Evolutionary conservation across 1,140 invertebrate species (phyloP), one percentile per base, ranked within the genome.

Genomic region (Trissolcus basalis): DNA sequence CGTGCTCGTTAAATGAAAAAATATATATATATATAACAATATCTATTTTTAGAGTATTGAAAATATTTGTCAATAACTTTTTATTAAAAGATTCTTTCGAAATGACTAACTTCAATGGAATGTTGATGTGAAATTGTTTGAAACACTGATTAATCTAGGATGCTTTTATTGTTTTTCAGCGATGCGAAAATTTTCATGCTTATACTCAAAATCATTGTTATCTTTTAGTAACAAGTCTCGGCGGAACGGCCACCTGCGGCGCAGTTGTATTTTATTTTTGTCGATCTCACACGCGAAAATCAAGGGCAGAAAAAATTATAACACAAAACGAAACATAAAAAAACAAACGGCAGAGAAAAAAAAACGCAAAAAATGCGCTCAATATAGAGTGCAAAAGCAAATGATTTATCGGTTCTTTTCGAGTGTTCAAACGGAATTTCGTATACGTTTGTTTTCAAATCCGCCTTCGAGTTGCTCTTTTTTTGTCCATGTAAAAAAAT

Each of bases 321-420:
- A 15, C 59, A 58, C 48, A 75, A 69, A 75, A 58, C 47, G 41
- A 54, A 58, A 14, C 64, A 54, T 44, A 50, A 68, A 27, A 50
- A 58, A 50, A 36, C 33, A 68, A 64, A 65, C 4, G 10, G n/a
- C 9, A 19, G 10, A 33, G 33, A 44, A 49, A 68, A 65, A 14
- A 54, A 68, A n/a, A n/a, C n/a, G n/a, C n/a, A n/a, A n/a, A 67
- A 53, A 59, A 53, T 44, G 4, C 32, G 39, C 48, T 50, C 32
- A 61, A 68, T 74, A 68, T 59, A 58, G 50, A 68, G 58, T 68
- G 45, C 32, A 64, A 50, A 51, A 50, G 58, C 51, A 56, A 67
- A 67, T 73, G 61, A 74, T 74, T 74, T 74, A 74, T 74, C 19
- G 55, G 63, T 51, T 68, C 71, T 67, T 68, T 68, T 68, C 48